Evolutionary conservation across 2,113 vertebrate species (phyloP), one percentile per base, ranked within the genome.

Genomic region (Rhipidura dahli): DNA sequence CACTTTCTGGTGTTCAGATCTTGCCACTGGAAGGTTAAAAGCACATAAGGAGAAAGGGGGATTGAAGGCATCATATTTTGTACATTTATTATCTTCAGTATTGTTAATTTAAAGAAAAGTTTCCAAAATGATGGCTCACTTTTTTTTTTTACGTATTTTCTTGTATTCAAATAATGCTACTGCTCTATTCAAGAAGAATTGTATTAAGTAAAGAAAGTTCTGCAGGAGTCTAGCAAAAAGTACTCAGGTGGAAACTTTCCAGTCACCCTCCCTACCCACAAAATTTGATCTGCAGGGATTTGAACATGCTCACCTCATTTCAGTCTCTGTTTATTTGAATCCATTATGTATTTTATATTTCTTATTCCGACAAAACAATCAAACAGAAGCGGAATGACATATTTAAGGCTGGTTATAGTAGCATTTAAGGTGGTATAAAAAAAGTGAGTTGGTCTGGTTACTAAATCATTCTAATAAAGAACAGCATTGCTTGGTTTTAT

Each of bases 311-410:
- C n/a, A 27, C 76, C 1, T 28, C n/a, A 64, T 92, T 92, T 92
- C 80, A 84, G 1, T 92, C 47, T 89, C 66, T 81, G 60, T 87
- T 71, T 78, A 77, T 91, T 89, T 89, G 69, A 94, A 81, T 79
- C 87, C 51, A 75, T 92, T 95, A 89, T 94, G 94, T 91, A 64
- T 95, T 93, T 94, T 76, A 57, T 82, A 42, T 94, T 93, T 94
- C 53, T 89, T 92, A 64, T 84, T 93, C 83, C 92, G 72, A 90
- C 56, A 94, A 94, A 95, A 68, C 89, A 96, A 87, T 92, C 77
- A 94, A 89, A 87, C 27, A 82, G 65, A 95, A 93, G 76, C 64
- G 53, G 49, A 92, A 89, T 79, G 65, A 61, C 61, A 56, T 84
- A 84, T 87, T 94, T 92, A 94, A 79, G 49, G 30, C 39, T 94